Evolutionary conservation across 1,140 invertebrate genomes (phyloP).

Genomic region (Stenopsyche tienmushanensis): DNA sequence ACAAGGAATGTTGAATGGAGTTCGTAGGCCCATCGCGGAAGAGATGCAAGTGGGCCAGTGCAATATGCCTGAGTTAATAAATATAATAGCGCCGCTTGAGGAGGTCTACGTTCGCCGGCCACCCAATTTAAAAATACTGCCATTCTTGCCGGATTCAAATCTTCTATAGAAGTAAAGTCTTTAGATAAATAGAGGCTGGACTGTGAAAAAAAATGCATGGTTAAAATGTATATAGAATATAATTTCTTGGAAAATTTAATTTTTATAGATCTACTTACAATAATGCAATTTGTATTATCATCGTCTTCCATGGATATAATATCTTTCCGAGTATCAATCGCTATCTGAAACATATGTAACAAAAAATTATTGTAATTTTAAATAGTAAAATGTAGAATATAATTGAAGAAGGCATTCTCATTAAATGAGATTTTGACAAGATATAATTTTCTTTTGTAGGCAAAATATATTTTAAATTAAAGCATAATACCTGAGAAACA

Average conservation of each 20-base stretch:
- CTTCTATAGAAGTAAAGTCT: slow-evolving; percentile 24
- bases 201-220: slow-evolving; percentile 18
- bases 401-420: too few species aligned
- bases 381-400: neutral
- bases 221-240: neutral
- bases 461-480: too few species aligned
- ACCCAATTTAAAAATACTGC: slow-evolving; percentile 54
- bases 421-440: too few species aligned
- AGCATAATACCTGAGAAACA: slow-evolving; percentile 42
- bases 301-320: slow-evolving; percentile 96
- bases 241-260: neutral
- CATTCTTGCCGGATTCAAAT: slow-evolving; percentile 43
- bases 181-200: slow-evolving; percentile 14
- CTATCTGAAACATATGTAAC: slow-evolving; percentile 47
- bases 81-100: slow-evolving; percentile 32
- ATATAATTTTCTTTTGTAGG: too few species aligned
- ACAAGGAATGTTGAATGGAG: slow-evolving; percentile 96
- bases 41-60: slow-evolving; percentile 46
- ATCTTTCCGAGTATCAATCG: slow-evolving; percentile 63
- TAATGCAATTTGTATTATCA: slow-evolving; percentile 64
- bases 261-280: slow-evolving; percentile 43
- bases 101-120: slow-evolving; percentile 48
- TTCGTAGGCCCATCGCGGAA: slow-evolving; percentile 97
- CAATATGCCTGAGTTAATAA: slow-evolving; percentile 26
- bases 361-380: slow-evolving; percentile 14